Evolutionary conservation across 2,888 invertebrate species (phyloP), one percentile per base, ranked within the genome.

Genomic region (Scotopteryx bipunctaria): DNA sequence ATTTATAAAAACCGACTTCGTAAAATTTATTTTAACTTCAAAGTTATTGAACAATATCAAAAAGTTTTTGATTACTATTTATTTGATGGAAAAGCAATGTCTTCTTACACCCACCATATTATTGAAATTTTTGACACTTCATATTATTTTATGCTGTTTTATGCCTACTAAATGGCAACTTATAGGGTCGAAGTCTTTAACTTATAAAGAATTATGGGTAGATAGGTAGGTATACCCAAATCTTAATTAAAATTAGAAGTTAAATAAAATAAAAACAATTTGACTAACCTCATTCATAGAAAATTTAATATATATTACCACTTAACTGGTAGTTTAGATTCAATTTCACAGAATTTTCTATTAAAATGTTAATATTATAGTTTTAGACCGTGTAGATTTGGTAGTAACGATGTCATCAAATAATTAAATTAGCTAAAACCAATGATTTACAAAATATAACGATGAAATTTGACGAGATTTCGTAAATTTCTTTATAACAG

Each of bases 291-390:
- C 35, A 15, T 35, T 35, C 3, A 21, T 25, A 25, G 2, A 5
- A 41, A 27, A 48, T 5, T 15, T 5, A 19, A 41, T 41, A 48
- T 42, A 36, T 19, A 41, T 36, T 33, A 35, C 15, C n/a, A n/a
- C n/a, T n/a, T 38, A 46, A 46, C 41, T 21, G 21, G 17, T 14
- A 29, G 11, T 19, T 8, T 21, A 27, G 2, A 48, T 41, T 63
- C 23, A 61, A 59, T 63, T 61, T 63, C 57, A 61, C 49, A 63
- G 58, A 48, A 44, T 49, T 42, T 51, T 54, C 46, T 51, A 66
- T 70, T 63, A 64, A 67, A 63, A 67, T 67, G 63, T 48, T 61
- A 63, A 69, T 64, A 5, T 38, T 29, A 41, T 47, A 45, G 25
- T 31, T 36, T 33, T 21, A 9, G 37, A 21, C 29, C 31, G 6